Evolutionary conservation across 2,113 vertebrate species (phyloP).

Genomic region (Tyrannus savana): DNA sequence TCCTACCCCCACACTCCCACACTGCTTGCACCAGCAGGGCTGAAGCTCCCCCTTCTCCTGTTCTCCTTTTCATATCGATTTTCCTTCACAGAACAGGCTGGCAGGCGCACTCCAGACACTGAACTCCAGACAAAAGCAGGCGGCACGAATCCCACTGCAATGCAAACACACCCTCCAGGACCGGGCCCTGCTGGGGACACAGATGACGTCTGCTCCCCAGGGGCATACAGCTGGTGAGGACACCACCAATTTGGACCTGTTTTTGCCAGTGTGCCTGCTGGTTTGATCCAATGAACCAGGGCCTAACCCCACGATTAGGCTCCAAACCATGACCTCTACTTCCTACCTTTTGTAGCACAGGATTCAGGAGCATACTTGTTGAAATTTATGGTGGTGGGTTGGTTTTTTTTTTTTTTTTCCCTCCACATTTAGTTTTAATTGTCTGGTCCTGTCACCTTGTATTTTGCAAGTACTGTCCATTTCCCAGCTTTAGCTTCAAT

Average conservation of each 20-base stretch:
- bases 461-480: constrained; percentile 14
- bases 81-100: neutral
- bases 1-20: neutral
- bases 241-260: neutral
- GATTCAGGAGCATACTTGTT: neutral
- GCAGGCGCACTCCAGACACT: neutral
- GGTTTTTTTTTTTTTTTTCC: neutral
- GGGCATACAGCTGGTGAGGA: neutral
- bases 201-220: neutral
- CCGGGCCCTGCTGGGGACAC: neutral
- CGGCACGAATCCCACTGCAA: neutral
- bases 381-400: neutral
- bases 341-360: neutral
- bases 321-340: neutral
- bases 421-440: neutral
- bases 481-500: constrained; percentile 34
- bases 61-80: neutral
- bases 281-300: neutral
- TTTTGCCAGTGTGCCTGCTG: neutral
- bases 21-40: neutral
- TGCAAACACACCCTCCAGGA: neutral
- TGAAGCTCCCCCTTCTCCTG: neutral
- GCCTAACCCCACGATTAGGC: neutral
- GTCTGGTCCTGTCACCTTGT: neutral
- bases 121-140: neutral